Evolutionary conservation across 2,797 vertebrate genomes (phyloP).

Genomic region (Pogoniulus pusillus): DNA sequence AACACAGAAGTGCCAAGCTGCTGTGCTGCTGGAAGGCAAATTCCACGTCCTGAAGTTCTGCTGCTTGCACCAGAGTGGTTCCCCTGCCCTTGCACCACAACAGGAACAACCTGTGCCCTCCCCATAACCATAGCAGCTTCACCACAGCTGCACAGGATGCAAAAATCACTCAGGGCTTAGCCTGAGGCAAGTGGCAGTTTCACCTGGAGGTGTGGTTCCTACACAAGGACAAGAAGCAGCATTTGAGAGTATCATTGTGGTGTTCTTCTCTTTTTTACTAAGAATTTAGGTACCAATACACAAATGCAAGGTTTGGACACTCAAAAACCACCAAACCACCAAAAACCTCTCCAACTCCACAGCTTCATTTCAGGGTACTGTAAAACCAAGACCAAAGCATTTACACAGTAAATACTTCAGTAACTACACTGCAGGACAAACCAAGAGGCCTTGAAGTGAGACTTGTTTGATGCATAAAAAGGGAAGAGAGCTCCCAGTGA

Average conservation of each 20-base stretch:
- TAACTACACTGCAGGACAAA: not conserved
- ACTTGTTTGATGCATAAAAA: not conserved
- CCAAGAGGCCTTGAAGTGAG: not conserved
- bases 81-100: not conserved
- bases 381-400: not conserved
- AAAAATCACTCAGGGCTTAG: not conserved
- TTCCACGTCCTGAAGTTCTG: not conserved
- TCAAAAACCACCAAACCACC: not conserved
- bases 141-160: not conserved
- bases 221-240: not conserved
- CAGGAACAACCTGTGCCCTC: not conserved
- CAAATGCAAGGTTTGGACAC: not conserved
- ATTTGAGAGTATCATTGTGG: not conserved
- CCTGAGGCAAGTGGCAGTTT: not conserved
- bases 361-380: not conserved
- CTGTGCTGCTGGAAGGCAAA: not conserved
- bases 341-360: not conserved
- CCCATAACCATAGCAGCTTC: not conserved
- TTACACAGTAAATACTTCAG: slow-evolving; percentile 21
- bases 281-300: not conserved
- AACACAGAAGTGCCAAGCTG: no score
- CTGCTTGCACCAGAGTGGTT: not conserved
- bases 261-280: not conserved
- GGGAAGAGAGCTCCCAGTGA: not conserved
- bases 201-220: not conserved